phyloP scores from a whole-genome alignment of 2,888 invertebrate species.

The Andrena flavipes region DNA sequence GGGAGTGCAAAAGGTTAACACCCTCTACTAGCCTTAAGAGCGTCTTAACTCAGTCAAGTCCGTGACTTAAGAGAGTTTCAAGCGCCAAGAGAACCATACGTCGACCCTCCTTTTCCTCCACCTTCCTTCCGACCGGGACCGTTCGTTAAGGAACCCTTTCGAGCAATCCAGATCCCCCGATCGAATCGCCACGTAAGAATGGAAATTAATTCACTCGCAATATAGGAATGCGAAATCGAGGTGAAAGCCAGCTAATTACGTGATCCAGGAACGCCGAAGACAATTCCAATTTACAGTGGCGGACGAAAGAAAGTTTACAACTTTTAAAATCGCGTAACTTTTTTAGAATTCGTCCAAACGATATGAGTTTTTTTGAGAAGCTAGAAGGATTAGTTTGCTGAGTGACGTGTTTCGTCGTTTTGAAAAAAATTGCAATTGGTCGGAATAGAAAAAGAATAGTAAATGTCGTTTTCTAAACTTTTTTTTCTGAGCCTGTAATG shows the following conservation, averaged over 20 bases:
- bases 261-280: neutral
- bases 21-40: constrained; percentile 77
- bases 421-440: too few relatives aligned
- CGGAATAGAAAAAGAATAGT: too few relatives aligned
- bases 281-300: too few relatives aligned
- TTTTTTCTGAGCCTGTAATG: too few relatives aligned
- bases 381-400: too few relatives aligned
- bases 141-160: constrained; percentile 13
- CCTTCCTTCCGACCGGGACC: neutral
- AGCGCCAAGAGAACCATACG: constrained; percentile 43
- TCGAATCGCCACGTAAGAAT: neutral
- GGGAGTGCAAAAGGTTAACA: constrained; percentile 78
- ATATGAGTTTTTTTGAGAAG: too few relatives aligned
- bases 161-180: constrained; percentile 6
- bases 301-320: too few relatives aligned
- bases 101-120: neutral
- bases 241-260: neutral
- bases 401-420: too few relatives aligned
- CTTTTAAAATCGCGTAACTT: too few relatives aligned
- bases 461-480: too few relatives aligned
- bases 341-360: too few relatives aligned
- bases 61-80: constrained; percentile 71
- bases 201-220: neutral
- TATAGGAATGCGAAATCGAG: neutral
- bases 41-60: constrained; percentile 76